A percentile compares a stretch with the other conserved stretches of the same genome.
phyloP scores from a whole-genome alignment of 2,797 vertebrate species.

The Enteromius trimaculatus region DNA sequence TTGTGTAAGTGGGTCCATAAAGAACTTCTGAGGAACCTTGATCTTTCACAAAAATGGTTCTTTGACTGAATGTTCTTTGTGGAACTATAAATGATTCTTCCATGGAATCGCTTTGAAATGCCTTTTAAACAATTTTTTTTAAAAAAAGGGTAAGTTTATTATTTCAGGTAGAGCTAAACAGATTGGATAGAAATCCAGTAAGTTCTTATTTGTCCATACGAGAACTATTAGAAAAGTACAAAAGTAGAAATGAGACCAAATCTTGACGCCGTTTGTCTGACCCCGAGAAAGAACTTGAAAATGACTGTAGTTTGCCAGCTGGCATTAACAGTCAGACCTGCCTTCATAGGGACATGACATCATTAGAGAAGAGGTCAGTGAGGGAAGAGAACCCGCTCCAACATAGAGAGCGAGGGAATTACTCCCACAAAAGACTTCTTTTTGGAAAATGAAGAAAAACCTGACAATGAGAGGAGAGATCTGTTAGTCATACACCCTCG shows the following conservation, averaged over 20 bases:
- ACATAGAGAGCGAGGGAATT: conserved; percentile 40
- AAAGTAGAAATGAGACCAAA: conserved; percentile 14
- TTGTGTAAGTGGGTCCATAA: no score
- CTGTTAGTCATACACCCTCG: conserved; percentile 53
- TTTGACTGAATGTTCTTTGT: no score
- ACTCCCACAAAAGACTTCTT: conserved; percentile 43
- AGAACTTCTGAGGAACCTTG: no score
- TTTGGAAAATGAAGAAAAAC: conserved; percentile 41
- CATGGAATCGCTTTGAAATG: no score
- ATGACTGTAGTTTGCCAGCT: conserved; percentile 46
- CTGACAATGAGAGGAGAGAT: conserved; percentile 46
- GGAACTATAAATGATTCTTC: no score
- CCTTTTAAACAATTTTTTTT: no score
- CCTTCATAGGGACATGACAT: conserved; percentile 50
- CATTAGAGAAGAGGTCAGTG: conserved; percentile 49
- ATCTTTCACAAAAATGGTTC: no score
- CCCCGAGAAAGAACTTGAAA: conserved; percentile 44
- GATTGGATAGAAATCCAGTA: not conserved
- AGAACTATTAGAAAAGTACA: conserved; percentile 27
- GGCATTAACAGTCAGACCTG: conserved; percentile 49
- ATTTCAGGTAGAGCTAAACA: conserved; percentile 11
- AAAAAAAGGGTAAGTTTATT: not conserved
- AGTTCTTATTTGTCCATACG: not conserved
- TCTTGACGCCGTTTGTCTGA: conserved; percentile 18
- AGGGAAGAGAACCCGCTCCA: conserved; percentile 30